A percentile compares a stretch with the other conserved stretches of the same genome.
phyloP scores from a whole-genome alignment of 2,888 invertebrate genomes.

The Bombylius discolor region DNA sequence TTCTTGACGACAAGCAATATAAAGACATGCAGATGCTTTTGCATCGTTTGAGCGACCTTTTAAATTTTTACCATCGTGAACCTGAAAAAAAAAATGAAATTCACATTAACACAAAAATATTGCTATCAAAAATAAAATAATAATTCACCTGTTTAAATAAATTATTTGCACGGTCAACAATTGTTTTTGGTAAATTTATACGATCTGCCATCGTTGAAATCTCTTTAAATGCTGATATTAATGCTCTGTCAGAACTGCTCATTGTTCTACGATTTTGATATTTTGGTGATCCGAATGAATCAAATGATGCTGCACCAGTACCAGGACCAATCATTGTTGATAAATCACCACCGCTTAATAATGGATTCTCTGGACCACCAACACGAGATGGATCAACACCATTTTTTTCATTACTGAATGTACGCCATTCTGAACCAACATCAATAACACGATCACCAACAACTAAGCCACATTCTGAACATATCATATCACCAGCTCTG shows the following conservation, averaged over 20 bases:
- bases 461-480: conserved; percentile 98
- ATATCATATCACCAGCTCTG: conserved; percentile 97
- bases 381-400: conserved; percentile 98
- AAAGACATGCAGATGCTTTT: conserved; percentile 95
- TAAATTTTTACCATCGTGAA: conserved; percentile 89
- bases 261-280: conserved; percentile 65
- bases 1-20: conserved; percentile 97
- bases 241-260: conserved; percentile 88
- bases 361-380: conserved; percentile 96
- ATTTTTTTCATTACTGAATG: conserved; percentile 96
- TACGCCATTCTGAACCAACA: conserved; percentile 99
- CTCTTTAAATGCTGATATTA: conserved; percentile 92
- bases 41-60: conserved; percentile 96
- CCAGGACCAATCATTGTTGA: conserved; percentile 86
- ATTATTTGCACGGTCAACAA: conserved; percentile 91
- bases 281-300: conserved; percentile 68
- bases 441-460: conserved; percentile 99
- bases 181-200: conserved; percentile 91
- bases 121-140: too few relatives aligned
- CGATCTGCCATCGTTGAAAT: conserved; percentile 97
- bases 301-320: conserved; percentile 71
- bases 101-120: too few relatives aligned
- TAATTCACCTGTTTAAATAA: conserved; percentile 79
- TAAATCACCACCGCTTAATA: conserved; percentile 88
- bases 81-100: conserved; percentile 29